Conservation (phyloP, 2,113 vertebrate species). For the Sinocyclocheilus anshuiensis region DNA sequence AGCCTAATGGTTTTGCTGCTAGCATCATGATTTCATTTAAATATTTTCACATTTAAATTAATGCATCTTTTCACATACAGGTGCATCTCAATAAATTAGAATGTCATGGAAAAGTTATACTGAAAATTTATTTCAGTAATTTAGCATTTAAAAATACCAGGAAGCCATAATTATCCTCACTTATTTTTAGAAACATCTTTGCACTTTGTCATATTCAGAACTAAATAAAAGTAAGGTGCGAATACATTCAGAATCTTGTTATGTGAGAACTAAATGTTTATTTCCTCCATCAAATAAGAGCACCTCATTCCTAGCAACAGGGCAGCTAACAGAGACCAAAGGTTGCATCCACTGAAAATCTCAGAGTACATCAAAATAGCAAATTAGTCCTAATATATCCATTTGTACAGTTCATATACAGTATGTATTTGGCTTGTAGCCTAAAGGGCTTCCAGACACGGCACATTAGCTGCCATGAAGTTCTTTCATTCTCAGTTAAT, state of each 20-base stretch:
- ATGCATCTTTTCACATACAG: not conserved
- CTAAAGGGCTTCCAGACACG: not conserved
- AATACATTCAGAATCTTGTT: not conserved
- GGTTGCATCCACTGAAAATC: too few species aligned
- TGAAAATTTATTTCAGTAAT: too few species aligned
- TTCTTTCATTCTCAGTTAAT: not conserved
- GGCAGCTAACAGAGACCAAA: not conserved
- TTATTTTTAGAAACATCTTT: not conserved
- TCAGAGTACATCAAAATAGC: not conserved
- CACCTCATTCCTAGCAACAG: not conserved
- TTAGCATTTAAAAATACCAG: not conserved
- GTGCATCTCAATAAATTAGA: too few species aligned
- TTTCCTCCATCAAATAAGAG: not conserved
- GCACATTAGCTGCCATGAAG: not conserved
- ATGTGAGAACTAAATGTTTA: not conserved
- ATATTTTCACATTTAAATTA: not conserved
- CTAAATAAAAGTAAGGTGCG: not conserved
- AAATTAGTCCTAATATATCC: not conserved
- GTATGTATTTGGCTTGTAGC: not conserved
- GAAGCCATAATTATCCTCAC: not conserved
- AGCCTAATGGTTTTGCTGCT: not conserved
- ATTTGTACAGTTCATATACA: conserved; percentile 10
- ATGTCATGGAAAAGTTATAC: too few species aligned
- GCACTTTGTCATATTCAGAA: conserved; percentile 4
- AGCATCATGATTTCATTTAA: not conserved